Conservation (phyloP, 2,113 vertebrate genomes). For the Prionailurus bengalensis region DNA sequence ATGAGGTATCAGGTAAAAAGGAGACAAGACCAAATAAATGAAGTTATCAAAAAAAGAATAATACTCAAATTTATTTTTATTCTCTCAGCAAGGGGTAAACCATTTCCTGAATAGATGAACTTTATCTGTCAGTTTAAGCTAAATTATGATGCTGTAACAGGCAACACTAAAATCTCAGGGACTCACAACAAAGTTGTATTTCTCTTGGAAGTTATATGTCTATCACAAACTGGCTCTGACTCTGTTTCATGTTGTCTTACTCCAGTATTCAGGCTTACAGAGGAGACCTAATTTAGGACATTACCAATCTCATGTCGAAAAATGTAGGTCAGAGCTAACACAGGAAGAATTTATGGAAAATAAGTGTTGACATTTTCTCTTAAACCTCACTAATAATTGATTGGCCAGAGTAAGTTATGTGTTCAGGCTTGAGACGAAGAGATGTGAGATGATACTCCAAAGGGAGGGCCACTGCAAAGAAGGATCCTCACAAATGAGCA, state of each 20-base stretch:
- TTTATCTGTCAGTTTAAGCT: background rate
- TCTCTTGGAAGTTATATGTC: background rate
- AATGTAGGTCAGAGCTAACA: background rate
- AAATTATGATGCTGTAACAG: background rate
- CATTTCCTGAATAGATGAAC: background rate
- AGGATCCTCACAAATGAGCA: background rate
- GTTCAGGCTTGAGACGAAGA: background rate
- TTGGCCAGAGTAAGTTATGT: background rate
- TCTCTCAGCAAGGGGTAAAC: background rate
- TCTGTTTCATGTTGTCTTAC: background rate
- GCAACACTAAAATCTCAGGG: background rate
- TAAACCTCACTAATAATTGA: background rate
- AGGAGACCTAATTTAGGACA: background rate
- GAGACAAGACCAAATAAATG: background rate
- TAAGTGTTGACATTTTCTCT: background rate
- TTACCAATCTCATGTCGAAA: background rate
- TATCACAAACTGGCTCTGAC: background rate
- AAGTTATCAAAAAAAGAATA: background rate
- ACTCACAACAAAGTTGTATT: background rate
- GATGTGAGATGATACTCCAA: background rate
- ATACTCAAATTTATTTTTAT: background rate
- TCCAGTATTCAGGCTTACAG: background rate
- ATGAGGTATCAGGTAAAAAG: background rate
- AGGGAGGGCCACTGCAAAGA: background rate
- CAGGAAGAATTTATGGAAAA: background rate